phyloP scores from a whole-genome alignment of 1,140 invertebrate species.

The Drosophila fuyamai region DNA sequence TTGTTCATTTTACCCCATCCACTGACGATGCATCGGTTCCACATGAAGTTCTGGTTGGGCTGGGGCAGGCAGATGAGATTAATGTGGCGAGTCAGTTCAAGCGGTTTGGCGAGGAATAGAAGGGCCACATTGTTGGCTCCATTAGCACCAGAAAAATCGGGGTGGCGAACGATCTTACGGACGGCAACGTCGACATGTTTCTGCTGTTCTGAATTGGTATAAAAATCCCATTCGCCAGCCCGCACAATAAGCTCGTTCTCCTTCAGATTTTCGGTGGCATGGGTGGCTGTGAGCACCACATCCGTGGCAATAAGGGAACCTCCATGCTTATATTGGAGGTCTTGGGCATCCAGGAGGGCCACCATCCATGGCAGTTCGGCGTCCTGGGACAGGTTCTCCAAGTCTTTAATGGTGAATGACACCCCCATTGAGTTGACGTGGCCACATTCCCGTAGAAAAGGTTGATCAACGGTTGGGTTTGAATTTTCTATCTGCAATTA shows the following conservation, averaged over 20 bases:
- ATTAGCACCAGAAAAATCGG: constrained; percentile 82
- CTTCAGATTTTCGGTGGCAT: constrained; percentile 85
- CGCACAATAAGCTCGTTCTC: constrained; percentile 76
- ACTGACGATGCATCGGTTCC: constrained; percentile 88
- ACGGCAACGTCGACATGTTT: constrained; percentile 87
- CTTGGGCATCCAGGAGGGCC: constrained; percentile 89
- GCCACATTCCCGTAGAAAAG: neutral
- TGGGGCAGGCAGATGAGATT: constrained; percentile 87
- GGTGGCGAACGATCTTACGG: constrained; percentile 86
- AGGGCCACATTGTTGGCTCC: constrained; percentile 87
- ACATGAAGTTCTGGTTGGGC: constrained; percentile 72
- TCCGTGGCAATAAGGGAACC: constrained; percentile 88
- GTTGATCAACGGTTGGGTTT: neutral
- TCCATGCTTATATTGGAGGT: constrained; percentile 87
- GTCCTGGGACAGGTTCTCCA: neutral
- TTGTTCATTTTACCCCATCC: constrained; percentile 93
- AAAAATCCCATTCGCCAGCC: constrained; percentile 90
- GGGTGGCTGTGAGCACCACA: constrained; percentile 88
- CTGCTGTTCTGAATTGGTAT: constrained; percentile 86
- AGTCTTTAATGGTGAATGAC: neutral
- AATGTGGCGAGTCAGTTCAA: constrained; percentile 87
- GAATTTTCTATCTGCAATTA: neutral
- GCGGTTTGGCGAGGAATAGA: constrained; percentile 85
- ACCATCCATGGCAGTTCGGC: constrained; percentile 95
- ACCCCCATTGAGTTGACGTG: neutral